Percentiles rank a stretch among this genome's conserved stretches.
Conservation (phyloP, 2,113 vertebrate species). For the Sylvia atricapilla region DNA sequence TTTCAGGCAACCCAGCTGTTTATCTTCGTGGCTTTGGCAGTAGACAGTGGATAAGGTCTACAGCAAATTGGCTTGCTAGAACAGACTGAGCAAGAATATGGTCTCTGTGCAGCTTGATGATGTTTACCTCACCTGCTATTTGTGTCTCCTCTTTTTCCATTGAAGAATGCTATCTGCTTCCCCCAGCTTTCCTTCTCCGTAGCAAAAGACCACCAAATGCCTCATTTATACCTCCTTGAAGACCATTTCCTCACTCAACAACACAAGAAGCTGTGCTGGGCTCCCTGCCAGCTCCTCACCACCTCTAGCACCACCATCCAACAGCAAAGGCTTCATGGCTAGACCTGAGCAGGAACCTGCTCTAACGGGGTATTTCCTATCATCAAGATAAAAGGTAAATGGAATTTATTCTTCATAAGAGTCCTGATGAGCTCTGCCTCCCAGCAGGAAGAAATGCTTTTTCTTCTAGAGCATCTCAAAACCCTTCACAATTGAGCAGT, state of each 20-base stretch:
- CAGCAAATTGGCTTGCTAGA: not conserved
- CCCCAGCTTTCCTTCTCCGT: not conserved
- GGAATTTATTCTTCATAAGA: not conserved
- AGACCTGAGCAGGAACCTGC: not conserved
- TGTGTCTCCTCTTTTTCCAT: not conserved
- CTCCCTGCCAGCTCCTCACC: not conserved
- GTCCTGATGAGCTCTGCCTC: not conserved
- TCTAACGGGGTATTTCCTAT: not conserved
- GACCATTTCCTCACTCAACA: not conserved
- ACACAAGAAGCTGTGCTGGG: not conserved
- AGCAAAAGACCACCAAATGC: not conserved
- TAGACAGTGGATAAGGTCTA: not conserved
- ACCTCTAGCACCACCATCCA: not conserved
- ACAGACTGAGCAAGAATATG: not conserved
- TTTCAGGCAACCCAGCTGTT: not conserved
- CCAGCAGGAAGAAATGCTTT: not conserved
- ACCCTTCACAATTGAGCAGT: not conserved
- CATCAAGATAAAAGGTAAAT: not conserved
- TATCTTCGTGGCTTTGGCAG: not conserved
- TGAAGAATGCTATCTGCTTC: not conserved
- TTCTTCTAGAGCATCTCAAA: not conserved
- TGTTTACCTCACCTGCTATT: not conserved
- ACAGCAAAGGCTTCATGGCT: not conserved
- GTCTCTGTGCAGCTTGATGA: not conserved
- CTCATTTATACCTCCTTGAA: not conserved